Percentiles rank a stretch among this genome's conserved stretches.
Evolutionary conservation across 2,888 invertebrate species (phyloP).

Genomic region (Trichopria drosophilae): DNA sequence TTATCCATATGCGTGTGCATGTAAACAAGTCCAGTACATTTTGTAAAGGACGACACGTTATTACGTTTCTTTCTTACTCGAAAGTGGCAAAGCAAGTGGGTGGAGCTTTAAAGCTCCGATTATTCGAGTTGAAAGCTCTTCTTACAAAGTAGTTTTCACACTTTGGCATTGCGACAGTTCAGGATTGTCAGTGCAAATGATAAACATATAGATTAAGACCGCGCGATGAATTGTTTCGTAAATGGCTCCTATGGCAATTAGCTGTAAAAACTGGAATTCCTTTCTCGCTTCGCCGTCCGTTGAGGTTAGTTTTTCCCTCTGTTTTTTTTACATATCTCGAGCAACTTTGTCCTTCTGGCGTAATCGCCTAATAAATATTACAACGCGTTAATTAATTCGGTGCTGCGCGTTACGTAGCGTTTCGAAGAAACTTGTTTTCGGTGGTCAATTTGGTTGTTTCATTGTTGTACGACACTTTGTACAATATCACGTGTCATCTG

Average conservation of each 20-base stretch:
- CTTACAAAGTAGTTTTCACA: no score
- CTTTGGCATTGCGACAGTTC: background rate
- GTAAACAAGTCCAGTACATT: no score
- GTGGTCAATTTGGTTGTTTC: background rate
- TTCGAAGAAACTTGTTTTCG: no score
- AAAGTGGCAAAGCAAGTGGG: no score
- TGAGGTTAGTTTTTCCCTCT: slow-evolving; percentile 24
- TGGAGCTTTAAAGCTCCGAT: slow-evolving; percentile 26
- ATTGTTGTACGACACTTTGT: background rate
- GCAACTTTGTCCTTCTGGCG: background rate
- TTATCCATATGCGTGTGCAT: no score
- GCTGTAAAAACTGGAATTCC: slow-evolving; percentile 15
- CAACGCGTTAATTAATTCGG: no score
- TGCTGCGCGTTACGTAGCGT: no score
- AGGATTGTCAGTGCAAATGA: slow-evolving; percentile 4
- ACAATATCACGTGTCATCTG: background rate
- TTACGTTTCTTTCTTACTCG: no score
- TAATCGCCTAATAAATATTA: no score
- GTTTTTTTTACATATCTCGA: slow-evolving; percentile 7
- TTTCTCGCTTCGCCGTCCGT: slow-evolving; percentile 28
- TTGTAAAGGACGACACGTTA: no score
- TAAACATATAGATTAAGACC: background rate
- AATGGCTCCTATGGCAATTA: slow-evolving; percentile 22
- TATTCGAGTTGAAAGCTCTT: background rate
- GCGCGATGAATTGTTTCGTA: slow-evolving; percentile 14